Evolutionary conservation across 2,888 invertebrate species (phyloP).

Genomic region (Deilephila elpenor): DNA sequence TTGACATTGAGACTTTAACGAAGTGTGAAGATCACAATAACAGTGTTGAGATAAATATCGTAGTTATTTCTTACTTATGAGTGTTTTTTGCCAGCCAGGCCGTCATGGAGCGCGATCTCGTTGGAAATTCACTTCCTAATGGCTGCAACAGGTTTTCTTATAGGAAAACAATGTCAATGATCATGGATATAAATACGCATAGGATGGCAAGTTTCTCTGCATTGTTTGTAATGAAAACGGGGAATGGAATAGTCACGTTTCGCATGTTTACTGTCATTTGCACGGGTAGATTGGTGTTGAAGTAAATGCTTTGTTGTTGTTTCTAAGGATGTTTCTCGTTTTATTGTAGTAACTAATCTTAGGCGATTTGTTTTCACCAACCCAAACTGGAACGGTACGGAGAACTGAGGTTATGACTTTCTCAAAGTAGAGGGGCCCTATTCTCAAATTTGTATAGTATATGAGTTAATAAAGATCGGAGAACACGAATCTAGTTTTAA

Average conservation of each 20-base stretch:
- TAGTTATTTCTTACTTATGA: conserved; percentile 41
- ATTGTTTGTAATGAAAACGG: conserved; percentile 10
- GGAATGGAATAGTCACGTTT: background rate
- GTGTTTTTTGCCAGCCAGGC: conserved; percentile 42
- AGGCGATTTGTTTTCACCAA: background rate
- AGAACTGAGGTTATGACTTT: no score
- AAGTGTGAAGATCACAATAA: conserved; percentile 66
- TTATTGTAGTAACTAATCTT: background rate
- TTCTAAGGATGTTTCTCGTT: background rate
- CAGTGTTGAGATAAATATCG: conserved; percentile 38
- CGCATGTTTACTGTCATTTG: background rate
- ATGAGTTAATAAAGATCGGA: no score
- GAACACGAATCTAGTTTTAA: no score
- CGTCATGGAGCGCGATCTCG: conserved; percentile 45
- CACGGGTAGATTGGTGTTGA: background rate
- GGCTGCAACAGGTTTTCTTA: conserved; percentile 39
- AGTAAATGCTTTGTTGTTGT: background rate
- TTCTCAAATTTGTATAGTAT: no score
- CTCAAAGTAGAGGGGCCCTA: no score
- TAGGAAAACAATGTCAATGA: conserved; percentile 38
- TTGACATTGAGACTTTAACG: conserved; percentile 64
- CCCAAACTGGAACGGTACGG: background rate
- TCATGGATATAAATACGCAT: conserved; percentile 9
- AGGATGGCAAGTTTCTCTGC: background rate
- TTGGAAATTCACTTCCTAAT: conserved; percentile 45